These are phyloP conservation scores for Macrochelys suwanniensis DNA, from an alignment of 2,797 vertebrate genomes.

Conservation along the genomic window DNA sequence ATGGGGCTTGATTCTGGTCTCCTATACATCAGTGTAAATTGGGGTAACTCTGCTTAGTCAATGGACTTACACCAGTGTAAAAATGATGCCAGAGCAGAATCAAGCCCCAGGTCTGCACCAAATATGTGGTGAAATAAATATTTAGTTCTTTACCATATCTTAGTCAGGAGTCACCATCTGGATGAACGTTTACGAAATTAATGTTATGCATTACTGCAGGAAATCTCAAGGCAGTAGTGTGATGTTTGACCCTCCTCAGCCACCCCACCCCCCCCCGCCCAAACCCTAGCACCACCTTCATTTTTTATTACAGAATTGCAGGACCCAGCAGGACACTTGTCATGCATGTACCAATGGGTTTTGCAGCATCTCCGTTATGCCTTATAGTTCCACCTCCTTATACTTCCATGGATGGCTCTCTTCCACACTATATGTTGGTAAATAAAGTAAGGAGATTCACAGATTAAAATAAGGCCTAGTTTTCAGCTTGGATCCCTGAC, in stretches of 20 bases:
- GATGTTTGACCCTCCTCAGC: background rate
- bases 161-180: background rate
- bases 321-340: background rate
- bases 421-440: background rate
- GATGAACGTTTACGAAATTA: background rate
- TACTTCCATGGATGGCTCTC: background rate
- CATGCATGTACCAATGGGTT: background rate
- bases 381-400: background rate
- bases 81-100: background rate
- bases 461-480: background rate
- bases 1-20: background rate
- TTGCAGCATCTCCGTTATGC: background rate
- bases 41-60: rapidly evolving
- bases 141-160: background rate
- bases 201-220: background rate
- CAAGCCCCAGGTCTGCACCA: background rate
- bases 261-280: too few relatives aligned
- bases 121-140: background rate
- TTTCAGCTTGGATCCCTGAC: background rate
- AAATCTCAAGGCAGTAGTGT: background rate
- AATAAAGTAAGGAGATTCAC: background rate
- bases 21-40: background rate
- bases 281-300: background rate
- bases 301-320: background rate
- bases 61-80: background rate